Conservation (phyloP, 2,113 vertebrate species). For the Channa maculata region DNA sequence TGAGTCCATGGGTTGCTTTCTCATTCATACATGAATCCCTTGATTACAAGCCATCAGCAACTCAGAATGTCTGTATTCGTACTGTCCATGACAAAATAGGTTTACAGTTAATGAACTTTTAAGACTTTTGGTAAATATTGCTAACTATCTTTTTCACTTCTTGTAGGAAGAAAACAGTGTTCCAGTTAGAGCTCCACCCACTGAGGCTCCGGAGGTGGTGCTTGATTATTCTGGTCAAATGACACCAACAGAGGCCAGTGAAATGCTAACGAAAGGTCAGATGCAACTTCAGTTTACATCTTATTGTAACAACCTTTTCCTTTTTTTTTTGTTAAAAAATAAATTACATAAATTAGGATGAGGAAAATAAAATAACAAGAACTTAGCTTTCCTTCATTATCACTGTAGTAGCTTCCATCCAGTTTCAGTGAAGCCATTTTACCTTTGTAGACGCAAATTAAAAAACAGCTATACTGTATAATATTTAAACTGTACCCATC, state of each 20-base stretch:
- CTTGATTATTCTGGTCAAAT: slow-evolving; percentile 80
- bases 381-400: neutral
- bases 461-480: too few species aligned
- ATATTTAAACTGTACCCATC: too few species aligned
- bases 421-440: too few species aligned
- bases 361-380: neutral
- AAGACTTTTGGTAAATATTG: too few species aligned
- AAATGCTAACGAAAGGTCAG: slow-evolving; percentile 51
- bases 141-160: neutral
- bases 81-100: too few species aligned
- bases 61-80: too few species aligned
- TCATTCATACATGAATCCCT: neutral
- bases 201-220: slow-evolving; percentile 73
- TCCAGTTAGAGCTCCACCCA: slow-evolving; percentile 88
- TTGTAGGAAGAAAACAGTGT: slow-evolving; percentile 42
- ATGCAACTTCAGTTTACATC: neutral
- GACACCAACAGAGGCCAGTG: slow-evolving; percentile 44
- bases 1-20: neutral
- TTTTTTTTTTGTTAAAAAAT: too few species aligned
- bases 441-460: too few species aligned
- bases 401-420: neutral
- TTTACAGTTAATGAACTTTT: too few species aligned
- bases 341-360: neutral
- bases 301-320: neutral
- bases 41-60: too few species aligned